A percentile compares a stretch with the other conserved stretches of the same genome.
phyloP scores from a whole-genome alignment of 2,888 invertebrate genomes.

The Drosophila diplacantha region DNA sequence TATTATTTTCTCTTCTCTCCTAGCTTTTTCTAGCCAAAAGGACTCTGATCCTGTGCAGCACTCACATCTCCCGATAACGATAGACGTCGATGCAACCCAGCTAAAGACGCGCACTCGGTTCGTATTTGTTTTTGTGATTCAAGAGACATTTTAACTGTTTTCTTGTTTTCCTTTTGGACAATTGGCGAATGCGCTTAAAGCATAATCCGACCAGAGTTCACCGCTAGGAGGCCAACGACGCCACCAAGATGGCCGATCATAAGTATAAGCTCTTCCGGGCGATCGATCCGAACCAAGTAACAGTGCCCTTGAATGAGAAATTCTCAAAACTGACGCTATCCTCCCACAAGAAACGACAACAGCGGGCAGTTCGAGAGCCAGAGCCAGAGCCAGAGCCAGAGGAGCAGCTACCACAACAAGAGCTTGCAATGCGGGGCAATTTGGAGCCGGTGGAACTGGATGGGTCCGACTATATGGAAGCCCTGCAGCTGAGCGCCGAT shows the following conservation, averaged over 20 bases:
- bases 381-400: conserved; percentile 17
- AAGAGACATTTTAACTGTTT: background rate
- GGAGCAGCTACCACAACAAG: conserved; percentile 35
- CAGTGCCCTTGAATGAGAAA: conserved; percentile 70
- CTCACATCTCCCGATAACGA: background rate
- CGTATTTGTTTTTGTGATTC: conserved; percentile 13
- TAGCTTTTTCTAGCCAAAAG: background rate
- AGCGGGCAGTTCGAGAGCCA: background rate
- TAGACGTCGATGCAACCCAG: background rate
- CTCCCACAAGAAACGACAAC: conserved; percentile 56
- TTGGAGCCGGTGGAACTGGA: conserved; percentile 22
- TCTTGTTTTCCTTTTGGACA: background rate
- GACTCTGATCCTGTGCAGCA: background rate
- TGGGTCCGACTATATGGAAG: conserved; percentile 67
- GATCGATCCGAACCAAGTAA: conserved; percentile 74
- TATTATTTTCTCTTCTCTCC: fast-evolving
- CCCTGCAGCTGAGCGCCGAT: conserved; percentile 61
- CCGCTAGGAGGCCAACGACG: conserved; percentile 46
- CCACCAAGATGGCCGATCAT: conserved; percentile 62
- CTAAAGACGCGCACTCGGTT: conserved; percentile 7
- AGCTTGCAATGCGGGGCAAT: conserved; percentile 29
- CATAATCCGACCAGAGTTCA: conserved; percentile 11
- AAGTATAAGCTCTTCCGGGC: conserved; percentile 70
- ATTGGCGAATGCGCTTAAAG: conserved; percentile 19
- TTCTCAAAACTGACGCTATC: conserved; percentile 76